Base-by-base conservation (phyloP, 1,140 invertebrate species). In the Steinernema feltiae region DNA sequence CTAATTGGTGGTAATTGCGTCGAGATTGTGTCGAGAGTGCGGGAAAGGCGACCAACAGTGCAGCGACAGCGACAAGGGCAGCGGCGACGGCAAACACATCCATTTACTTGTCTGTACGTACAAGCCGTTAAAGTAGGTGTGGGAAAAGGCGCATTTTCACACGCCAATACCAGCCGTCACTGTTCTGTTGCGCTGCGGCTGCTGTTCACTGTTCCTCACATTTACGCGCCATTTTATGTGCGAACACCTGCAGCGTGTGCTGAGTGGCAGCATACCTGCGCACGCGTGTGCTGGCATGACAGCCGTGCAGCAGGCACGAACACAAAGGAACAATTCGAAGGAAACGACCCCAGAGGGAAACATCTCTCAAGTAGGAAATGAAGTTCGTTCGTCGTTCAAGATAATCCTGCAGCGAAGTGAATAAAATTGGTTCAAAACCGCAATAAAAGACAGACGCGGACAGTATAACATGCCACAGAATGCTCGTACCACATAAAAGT, bases 1-100 rank as follows among this genome's bases (percentile, higher is more conserved):
- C 53, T 63, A 63, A 63, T 63, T n/a, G 53, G 53, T 27, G 53
- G 15, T 63, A 63, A 63, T 63, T 63, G 53, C 24, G 15, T 27
- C 53, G 24, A 46, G 41, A 46, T 7, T 46, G 41, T 46, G 41
- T 46, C 41, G 41, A 63, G 53, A 63, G 24, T 63, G 53, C 35
- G 35, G 7, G n/a, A n/a, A n/a, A n/a, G 18, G 35, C 7, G 18
- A 41, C 35, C 7, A 41, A 41, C 35, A 41, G 12, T 63, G 15
- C 53, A 63, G 41, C 41, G n/a, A n/a, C n/a, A n/a, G n/a, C n/a
- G n/a, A n/a, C n/a, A n/a, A n/a, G n/a, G n/a, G n/a, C n/a, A n/a
- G n/a, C n/a, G n/a, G n/a, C n/a, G n/a, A n/a, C n/a, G n/a, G n/a
- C n/a, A n/a, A n/a, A n/a, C n/a, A n/a, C n/a, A n/a, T n/a, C n/a